phyloP scores from a whole-genome alignment of 2,888 invertebrate species.

The Clitarchus hookeri region DNA sequence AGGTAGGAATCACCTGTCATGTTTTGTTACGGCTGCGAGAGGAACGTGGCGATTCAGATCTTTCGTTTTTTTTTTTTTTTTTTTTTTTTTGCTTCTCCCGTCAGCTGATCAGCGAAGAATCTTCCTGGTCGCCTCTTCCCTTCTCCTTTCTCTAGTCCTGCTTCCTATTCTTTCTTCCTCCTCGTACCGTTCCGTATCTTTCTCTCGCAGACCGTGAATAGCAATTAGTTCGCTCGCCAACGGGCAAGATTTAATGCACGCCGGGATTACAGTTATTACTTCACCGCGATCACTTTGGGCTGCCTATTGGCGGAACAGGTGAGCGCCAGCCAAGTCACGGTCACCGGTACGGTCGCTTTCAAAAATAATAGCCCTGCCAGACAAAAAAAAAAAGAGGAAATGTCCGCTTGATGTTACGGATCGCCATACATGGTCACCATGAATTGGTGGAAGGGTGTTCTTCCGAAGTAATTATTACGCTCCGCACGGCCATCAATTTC shows the following conservation, averaged over 20 bases:
- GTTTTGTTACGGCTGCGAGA: neutral
- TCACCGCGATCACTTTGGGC: neutral
- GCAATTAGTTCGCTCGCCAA: slow-evolving; percentile 2
- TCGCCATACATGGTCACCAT: too few species aligned
- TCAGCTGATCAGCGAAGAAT: slow-evolving; percentile 1
- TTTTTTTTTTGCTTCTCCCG: neutral
- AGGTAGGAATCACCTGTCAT: neutral
- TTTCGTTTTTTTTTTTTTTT: too few species aligned
- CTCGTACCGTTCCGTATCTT: neutral
- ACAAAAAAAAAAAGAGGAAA: neutral
- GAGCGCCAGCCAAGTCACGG: neutral
- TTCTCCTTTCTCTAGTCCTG: neutral
- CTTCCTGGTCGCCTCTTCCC: neutral
- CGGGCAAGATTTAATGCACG: slow-evolving; percentile 6
- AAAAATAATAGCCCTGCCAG: neutral
- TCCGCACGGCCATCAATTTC: too few species aligned
- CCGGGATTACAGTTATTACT: neutral
- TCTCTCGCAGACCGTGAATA: neutral
- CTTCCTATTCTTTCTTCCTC: neutral
- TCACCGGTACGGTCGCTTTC: neutral
- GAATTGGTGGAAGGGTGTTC: too few species aligned
- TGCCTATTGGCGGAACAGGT: slow-evolving; percentile 14
- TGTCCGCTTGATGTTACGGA: neutral
- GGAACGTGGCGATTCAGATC: too few species aligned
- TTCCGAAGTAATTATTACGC: too few species aligned